Evolutionary conservation across 2,113 vertebrate genomes (phyloP).

Genomic region (Poeciliopsis turrubarensis): DNA sequence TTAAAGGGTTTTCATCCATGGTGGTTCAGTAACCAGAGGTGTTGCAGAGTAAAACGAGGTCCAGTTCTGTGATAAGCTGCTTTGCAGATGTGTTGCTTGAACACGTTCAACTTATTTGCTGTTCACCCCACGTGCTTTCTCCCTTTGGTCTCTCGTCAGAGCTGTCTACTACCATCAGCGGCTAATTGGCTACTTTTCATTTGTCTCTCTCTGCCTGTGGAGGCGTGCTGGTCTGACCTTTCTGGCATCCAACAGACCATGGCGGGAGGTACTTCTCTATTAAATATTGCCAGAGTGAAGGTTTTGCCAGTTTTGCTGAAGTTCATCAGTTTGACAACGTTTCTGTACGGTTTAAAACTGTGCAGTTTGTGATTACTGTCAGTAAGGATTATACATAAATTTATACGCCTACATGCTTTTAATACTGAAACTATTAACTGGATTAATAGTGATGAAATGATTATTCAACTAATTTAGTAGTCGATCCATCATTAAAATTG

Average conservation of each 20-base stretch:
- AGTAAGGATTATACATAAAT: no score
- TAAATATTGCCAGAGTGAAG: background rate
- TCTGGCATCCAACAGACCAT: slow-evolving; percentile 2
- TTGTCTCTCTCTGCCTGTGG: slow-evolving; percentile 10
- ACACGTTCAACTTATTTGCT: background rate
- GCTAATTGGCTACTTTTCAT: slow-evolving; percentile 40
- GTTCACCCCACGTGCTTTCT: background rate
- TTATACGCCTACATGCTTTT: no score
- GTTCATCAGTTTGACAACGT: background rate
- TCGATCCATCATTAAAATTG: no score
- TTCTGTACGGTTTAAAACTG: no score
- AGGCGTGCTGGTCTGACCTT: slow-evolving; percentile 20
- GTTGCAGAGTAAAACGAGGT: background rate
- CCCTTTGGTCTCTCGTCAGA: slow-evolving; percentile 4
- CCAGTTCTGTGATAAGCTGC: background rate
- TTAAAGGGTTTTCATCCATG: background rate
- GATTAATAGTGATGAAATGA: no score
- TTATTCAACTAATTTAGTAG: no score
- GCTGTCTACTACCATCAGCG: slow-evolving; percentile 24
- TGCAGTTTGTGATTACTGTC: no score
- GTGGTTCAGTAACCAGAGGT: background rate
- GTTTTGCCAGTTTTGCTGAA: slow-evolving; percentile 7
- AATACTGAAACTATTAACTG: no score
- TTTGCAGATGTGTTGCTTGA: background rate
- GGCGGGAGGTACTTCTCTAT: background rate